These are phyloP conservation scores for Bettongia penicillata DNA, from an alignment of 2,113 vertebrate genomes.

Conservation along the genomic window DNA sequence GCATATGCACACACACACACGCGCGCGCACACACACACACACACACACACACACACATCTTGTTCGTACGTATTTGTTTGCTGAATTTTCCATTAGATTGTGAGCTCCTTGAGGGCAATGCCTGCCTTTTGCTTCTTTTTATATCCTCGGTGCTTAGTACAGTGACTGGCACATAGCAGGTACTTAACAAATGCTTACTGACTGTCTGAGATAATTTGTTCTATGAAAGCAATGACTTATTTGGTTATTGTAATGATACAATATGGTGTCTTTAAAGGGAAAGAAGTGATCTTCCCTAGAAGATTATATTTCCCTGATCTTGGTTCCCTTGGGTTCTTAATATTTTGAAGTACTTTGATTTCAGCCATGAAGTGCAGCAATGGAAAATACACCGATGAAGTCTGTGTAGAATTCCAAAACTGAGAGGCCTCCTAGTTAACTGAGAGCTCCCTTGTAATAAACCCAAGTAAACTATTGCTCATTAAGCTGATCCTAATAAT, in stretches of 20 bases:
- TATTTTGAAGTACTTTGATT: background rate
- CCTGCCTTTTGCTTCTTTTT: background rate
- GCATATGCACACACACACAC: background rate
- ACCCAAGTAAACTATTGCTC: conserved; percentile 28
- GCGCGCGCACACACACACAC: background rate
- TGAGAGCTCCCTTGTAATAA: conserved; percentile 33
- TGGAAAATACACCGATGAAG: background rate
- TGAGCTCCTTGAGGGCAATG: background rate
- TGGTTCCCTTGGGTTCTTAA: background rate
- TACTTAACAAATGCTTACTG: background rate
- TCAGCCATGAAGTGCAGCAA: conserved; percentile 32
- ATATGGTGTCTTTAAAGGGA: background rate
- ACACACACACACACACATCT: background rate
- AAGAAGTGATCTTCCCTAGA: background rate
- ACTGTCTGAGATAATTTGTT: background rate
- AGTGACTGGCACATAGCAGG: background rate
- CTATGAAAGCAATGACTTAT: background rate
- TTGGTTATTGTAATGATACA: background rate
- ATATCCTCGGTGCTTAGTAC: background rate
- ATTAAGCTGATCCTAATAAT: background rate
- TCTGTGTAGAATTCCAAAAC: background rate
- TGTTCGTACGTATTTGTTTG: background rate
- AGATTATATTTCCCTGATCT: background rate
- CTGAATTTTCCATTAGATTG: background rate
- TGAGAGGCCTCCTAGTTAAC: background rate